phyloP scores from a whole-genome alignment of 1,140 invertebrate genomes.

The Asobara japonica region DNA sequence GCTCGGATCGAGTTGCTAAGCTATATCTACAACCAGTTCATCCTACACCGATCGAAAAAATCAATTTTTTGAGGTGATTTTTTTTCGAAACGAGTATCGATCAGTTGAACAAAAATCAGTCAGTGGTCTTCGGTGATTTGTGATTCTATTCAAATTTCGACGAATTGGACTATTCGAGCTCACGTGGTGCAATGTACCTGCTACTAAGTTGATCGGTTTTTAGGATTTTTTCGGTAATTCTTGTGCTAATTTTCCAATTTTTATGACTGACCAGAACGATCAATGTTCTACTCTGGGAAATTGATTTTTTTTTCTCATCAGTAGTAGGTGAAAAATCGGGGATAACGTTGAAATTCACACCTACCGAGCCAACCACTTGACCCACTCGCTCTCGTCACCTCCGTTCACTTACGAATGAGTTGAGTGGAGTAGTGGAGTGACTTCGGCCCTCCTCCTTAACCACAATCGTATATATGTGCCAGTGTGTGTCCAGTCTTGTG shows the following conservation, averaged over 20 bases:
- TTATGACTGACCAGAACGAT: too few species aligned
- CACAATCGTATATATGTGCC: constrained; percentile 3
- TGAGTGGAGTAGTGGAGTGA: background rate
- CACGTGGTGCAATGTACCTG: background rate
- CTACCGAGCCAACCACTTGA: background rate
- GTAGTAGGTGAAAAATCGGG: too few species aligned
- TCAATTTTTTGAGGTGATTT: too few species aligned
- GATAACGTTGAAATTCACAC: background rate
- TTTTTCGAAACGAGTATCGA: too few species aligned
- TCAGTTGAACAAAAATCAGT: too few species aligned
- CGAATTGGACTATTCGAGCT: background rate
- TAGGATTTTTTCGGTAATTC: too few species aligned
- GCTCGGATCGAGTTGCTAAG: background rate
- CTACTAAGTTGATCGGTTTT: too few species aligned
- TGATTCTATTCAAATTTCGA: background rate
- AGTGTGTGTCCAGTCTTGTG: constrained; percentile 11
- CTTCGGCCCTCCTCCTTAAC: background rate
- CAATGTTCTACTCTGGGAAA: too few species aligned
- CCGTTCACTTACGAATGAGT: background rate
- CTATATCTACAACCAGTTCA: background rate
- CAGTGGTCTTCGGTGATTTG: constrained; percentile 28
- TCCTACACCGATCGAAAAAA: too few species aligned
- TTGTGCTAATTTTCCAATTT: too few species aligned
- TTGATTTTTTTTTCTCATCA: too few species aligned
- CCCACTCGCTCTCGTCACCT: constrained; percentile 15